These are phyloP conservation scores for Poliocrania exsul DNA, from an alignment of 2,797 vertebrate genomes.

Conservation along the genomic window DNA sequence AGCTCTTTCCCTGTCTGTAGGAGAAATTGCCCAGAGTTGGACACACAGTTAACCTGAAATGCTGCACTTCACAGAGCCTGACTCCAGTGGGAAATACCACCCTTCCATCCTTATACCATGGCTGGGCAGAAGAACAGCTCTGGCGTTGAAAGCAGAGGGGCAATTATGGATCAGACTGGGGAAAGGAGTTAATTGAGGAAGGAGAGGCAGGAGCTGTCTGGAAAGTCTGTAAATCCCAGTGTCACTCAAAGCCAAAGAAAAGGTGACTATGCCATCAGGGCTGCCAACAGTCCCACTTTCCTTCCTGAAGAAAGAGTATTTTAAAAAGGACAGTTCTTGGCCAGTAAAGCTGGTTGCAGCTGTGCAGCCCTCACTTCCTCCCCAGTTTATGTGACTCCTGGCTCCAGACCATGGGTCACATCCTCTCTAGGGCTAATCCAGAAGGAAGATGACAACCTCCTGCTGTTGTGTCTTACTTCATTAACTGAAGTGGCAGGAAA, in stretches of 20 bases:
- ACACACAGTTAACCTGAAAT: neutral
- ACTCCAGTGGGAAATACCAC: neutral
- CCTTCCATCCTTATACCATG: rapidly evolving
- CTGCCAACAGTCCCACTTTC: neutral
- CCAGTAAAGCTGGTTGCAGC: constrained; percentile 5
- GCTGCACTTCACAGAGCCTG: neutral
- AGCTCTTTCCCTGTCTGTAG: neutral
- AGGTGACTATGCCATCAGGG: neutral
- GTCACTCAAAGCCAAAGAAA: neutral
- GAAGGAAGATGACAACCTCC: constrained; percentile 63
- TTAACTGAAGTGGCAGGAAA: constrained; percentile 63
- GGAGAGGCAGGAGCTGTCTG: neutral
- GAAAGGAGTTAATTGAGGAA: neutral
- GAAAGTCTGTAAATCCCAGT: neutral
- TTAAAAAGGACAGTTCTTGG: neutral
- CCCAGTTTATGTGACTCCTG: constrained; percentile 20
- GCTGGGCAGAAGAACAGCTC: neutral
- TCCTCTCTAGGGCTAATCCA: constrained; percentile 56
- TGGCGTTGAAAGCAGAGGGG: neutral
- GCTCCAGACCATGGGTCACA: constrained; percentile 53
- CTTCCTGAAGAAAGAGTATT: neutral
- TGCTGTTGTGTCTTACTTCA: constrained; percentile 64
- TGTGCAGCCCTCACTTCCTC: neutral
- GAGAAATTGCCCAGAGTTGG: neutral
- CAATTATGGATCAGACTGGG: neutral